Base-by-base conservation (phyloP, 2,113 vertebrate species). In the Lamprotornis superbus region DNA sequence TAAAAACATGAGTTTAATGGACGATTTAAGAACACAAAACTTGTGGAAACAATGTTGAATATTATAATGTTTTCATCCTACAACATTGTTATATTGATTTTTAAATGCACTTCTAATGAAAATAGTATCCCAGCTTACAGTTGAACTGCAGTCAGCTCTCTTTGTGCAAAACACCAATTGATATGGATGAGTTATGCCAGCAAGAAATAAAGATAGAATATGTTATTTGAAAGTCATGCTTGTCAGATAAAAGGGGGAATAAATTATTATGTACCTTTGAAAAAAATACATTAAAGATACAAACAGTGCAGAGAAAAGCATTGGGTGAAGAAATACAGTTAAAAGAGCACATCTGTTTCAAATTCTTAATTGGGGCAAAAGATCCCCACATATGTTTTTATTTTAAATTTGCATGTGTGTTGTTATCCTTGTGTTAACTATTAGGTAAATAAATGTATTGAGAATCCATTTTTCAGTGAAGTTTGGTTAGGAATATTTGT, bases 401-500 rank as follows among this genome's bases (percentile, higher is more conserved):
- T 97, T 98, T 98, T 98, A 98, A 97, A 98, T 98, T 97, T 98
- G 96, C 96, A 97, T 98, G 97, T 98, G 95, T 97, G 96, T 97
- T 98, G 96, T 97, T 98, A 98, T 98, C 95, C 95, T 98, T 98
- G 93, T 97, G 97, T 97, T 98, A 98, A 98, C 96, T 97, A 97
- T 98, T 98, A 97, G 97, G 97, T 98, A 98, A 98, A 98, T 98
- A 98, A 97, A 97, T 63, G 90, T 96, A 97, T 96, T 97, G 97
- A 98, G 97, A 97, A 98, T 97, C 97, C 93, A 96, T 97, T 98
- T 98, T 98, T 96, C 96, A 95, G 96, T 97, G 97, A 95, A 96
- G 96, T 95, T 98, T 96, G 91, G 93, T 98, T 97, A 96, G 95
- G 94, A 97, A 84, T 97, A 96, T 97, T 98, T 97, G 96, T 94